Evolutionary conservation across 1,140 invertebrate species (phyloP).

Genomic region (Hermetia illucens): DNA sequence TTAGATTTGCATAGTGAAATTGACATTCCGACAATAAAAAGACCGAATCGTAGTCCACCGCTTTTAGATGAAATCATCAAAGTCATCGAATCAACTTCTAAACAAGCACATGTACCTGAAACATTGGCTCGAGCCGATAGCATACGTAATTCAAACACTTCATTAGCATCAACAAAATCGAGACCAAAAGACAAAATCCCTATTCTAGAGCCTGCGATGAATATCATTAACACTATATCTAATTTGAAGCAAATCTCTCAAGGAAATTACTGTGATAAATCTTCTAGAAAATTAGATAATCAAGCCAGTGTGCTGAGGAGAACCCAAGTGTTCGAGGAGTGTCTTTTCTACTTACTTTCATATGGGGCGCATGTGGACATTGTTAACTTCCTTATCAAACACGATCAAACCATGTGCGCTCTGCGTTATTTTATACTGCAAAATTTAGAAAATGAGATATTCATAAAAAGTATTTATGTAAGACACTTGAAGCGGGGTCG

Average conservation of each 20-base stretch:
- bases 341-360: slow-evolving; percentile 51
- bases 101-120: slow-evolving; percentile 26
- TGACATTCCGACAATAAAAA: slow-evolving; percentile 9
- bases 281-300: slow-evolving; percentile 21
- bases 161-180: slow-evolving; percentile 17
- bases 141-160: slow-evolving; percentile 22
- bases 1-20: slow-evolving; percentile 1
- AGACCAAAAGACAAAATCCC: slow-evolving; percentile 33
- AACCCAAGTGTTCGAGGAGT: slow-evolving; percentile 50
- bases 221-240: slow-evolving; percentile 39
- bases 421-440: slow-evolving; percentile 48
- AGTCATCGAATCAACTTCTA: slow-evolving; percentile 44
- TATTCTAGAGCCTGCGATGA: slow-evolving; percentile 37
- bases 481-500: slow-evolving; percentile 44
- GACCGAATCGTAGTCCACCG: slow-evolving; percentile 37
- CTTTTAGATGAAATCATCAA: slow-evolving; percentile 51
- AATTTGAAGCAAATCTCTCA: slow-evolving; percentile 38
- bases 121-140: slow-evolving; percentile 18
- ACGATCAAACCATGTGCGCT: slow-evolving; percentile 42
- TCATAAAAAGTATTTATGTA: slow-evolving; percentile 54
- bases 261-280: slow-evolving; percentile 35
- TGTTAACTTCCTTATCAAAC: slow-evolving; percentile 53
- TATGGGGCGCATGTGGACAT: slow-evolving; percentile 54
- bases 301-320: slow-evolving; percentile 11
- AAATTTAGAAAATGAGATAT: slow-evolving; percentile 45